Evolutionary conservation across 1,140 invertebrate species (phyloP).

Genomic region (Sitophilus oryzae): DNA sequence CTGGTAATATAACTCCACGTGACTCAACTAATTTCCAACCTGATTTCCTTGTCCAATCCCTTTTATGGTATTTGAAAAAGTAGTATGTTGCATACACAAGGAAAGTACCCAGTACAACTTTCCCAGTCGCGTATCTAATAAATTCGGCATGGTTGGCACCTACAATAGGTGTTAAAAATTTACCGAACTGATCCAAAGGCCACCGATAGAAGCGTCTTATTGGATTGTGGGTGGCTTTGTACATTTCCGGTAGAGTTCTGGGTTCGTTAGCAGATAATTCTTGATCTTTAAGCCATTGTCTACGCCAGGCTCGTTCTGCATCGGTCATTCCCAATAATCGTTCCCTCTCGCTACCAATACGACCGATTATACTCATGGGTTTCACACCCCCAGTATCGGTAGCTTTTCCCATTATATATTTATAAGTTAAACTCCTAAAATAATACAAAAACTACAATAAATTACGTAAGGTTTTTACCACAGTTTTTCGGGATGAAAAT

Average conservation of each 20-base stretch:
- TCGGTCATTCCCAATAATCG: conserved; percentile 74
- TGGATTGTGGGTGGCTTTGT: conserved; percentile 65
- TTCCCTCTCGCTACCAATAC: conserved; percentile 66
- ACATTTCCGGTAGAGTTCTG: conserved; percentile 56
- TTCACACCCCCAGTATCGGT: conserved; percentile 56
- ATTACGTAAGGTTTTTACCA: too few relatives aligned
- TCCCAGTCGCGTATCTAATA: conserved; percentile 58
- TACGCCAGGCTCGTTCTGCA: conserved; percentile 75
- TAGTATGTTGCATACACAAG: conserved; percentile 54
- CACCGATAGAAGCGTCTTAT: conserved; percentile 68
- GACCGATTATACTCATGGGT: conserved; percentile 68
- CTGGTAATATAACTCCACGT: conserved; percentile 52
- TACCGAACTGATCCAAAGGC: conserved; percentile 61
- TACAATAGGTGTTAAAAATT: conserved; percentile 52
- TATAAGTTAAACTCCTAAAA: too few relatives aligned
- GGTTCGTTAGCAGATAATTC: conserved; percentile 67
- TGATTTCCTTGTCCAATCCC: conserved; percentile 66
- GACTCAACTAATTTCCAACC: conserved; percentile 57
- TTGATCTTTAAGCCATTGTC: conserved; percentile 79
- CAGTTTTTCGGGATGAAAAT: too few relatives aligned
- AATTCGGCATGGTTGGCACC: conserved; percentile 49
- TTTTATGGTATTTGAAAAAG: conserved; percentile 73
- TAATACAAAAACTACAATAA: too few relatives aligned
- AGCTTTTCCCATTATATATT: conserved; percentile 30
- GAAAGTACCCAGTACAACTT: conserved; percentile 47